These are phyloP conservation scores for Ichneumon xanthorius DNA, from an alignment of 2,888 invertebrate species.

Conservation along the genomic window DNA sequence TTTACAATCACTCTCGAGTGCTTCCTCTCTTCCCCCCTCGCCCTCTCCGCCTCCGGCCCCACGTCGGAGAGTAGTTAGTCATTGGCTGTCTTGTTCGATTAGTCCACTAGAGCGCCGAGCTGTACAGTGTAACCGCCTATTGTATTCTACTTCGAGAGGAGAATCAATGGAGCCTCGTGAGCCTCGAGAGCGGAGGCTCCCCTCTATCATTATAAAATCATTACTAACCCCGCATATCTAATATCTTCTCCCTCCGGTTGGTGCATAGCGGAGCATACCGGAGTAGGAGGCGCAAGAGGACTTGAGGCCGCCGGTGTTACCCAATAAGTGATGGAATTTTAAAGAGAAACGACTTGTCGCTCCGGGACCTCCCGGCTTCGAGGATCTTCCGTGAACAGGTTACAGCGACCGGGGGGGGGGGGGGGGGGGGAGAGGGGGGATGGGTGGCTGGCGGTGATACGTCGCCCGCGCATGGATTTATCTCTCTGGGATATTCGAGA, in stretches of 20 bases:
- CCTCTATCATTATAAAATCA: slow-evolving; percentile 61
- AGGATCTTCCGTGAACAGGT: slow-evolving; percentile 17
- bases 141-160: slow-evolving; percentile 18
- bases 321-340: slow-evolving; percentile 59
- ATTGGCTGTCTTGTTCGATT: slow-evolving; percentile 56
- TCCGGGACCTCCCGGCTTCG: slow-evolving; percentile 12
- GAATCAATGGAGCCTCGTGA: slow-evolving; percentile 39
- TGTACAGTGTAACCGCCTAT: slow-evolving; percentile 43
- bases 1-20: slow-evolving; percentile 8
- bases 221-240: slow-evolving; percentile 55
- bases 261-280: background rate
- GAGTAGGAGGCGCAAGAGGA: background rate
- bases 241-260: slow-evolving; percentile 16
- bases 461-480: slow-evolving; percentile 50
- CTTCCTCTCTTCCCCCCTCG: too few species aligned
- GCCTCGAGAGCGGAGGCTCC: slow-evolving; percentile 6
- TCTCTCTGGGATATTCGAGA: slow-evolving; percentile 63
- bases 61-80: slow-evolving; percentile 39
- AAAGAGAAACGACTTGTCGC: slow-evolving; percentile 47
- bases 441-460: background rate
- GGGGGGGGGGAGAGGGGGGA: background rate
- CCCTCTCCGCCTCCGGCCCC: background rate
- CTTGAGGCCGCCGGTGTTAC: slow-evolving; percentile 16
- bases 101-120: slow-evolving; percentile 42
- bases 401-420: background rate